phyloP scores from a whole-genome alignment of 2,113 vertebrate genomes.

The Forbesichthys papilliferus region DNA sequence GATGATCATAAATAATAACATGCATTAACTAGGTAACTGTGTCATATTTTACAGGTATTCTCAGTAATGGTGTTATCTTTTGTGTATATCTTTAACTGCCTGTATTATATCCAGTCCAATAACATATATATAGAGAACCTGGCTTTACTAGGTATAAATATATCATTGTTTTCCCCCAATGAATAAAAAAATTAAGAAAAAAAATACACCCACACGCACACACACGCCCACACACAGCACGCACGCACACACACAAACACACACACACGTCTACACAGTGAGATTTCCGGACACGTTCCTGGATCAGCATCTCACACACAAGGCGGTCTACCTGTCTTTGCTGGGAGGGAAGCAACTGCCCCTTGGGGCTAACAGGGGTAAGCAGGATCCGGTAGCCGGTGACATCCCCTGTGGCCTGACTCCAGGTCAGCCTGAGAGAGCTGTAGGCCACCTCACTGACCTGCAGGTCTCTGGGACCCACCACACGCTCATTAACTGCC shows the following conservation, averaged over 20 bases:
- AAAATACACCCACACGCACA: background rate
- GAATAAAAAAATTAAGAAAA: background rate
- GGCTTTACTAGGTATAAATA: too few relatives aligned
- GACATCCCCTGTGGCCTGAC: conserved; percentile 81
- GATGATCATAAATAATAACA: too few relatives aligned
- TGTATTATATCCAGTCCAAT: too few relatives aligned
- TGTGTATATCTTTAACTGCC: too few relatives aligned
- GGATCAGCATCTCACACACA: too few relatives aligned
- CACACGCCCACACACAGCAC: background rate
- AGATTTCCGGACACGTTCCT: too few relatives aligned
- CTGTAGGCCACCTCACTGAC: conserved; percentile 79
- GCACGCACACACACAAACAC: conserved; percentile 10
- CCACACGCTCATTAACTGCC: conserved; percentile 68
- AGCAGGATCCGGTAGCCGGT: conserved; percentile 76
- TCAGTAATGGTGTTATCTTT: too few relatives aligned
- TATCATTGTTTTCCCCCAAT: too few relatives aligned
- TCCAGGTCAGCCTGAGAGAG: conserved; percentile 83
- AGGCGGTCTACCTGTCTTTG: conserved; percentile 73
- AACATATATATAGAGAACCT: too few relatives aligned
- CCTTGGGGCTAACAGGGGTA: conserved; percentile 64
- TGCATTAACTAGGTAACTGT: too few relatives aligned
- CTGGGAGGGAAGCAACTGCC: conserved; percentile 41
- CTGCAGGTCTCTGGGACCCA: conserved; percentile 78
- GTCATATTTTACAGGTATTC: too few relatives aligned
- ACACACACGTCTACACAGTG: background rate